Conservation (phyloP, 1,140 invertebrate species). For the Pogonognathellus flavescens region DNA sequence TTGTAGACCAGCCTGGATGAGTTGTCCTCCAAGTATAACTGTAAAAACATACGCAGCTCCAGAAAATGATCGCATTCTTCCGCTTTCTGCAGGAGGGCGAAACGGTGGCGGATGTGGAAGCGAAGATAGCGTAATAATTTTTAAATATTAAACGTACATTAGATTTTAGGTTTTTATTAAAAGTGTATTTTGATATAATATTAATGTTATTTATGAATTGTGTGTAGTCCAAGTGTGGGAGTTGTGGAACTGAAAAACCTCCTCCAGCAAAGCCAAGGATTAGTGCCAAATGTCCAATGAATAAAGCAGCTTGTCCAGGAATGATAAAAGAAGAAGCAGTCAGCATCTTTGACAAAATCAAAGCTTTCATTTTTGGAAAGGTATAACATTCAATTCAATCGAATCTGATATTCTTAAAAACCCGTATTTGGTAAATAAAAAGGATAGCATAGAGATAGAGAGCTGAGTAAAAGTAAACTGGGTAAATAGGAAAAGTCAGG, state of each 20-base stretch:
- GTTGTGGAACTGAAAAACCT: not conserved
- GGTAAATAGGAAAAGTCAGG: not conserved
- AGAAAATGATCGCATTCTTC: conserved; percentile 43
- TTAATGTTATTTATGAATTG: not conserved
- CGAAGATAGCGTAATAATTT: not conserved
- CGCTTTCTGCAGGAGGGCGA: conserved; percentile 47
- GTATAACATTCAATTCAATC: not conserved
- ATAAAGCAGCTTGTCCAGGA: not conserved
- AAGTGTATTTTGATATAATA: not conserved
- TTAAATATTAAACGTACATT: not conserved
- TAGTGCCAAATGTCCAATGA: conserved; percentile 19
- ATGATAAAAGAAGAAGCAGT: not conserved
- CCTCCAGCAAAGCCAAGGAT: conserved; percentile 12
- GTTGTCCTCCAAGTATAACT: conserved; percentile 4
- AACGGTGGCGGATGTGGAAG: conserved; percentile 2
- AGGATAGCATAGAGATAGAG: not conserved
- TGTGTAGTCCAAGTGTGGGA: not conserved
- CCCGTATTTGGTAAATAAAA: not conserved
- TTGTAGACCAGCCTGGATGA: conserved; percentile 49
- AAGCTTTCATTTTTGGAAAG: not conserved
- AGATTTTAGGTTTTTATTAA: not conserved
- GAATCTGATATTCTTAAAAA: not conserved
- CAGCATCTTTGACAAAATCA: not conserved
- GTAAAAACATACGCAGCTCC: conserved; percentile 32
- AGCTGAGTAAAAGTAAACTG: not conserved